A percentile compares a stretch with the other conserved stretches of the same genome.
Evolutionary conservation across 2,888 invertebrate species (phyloP).

Genomic region (Sylvicola cinctus): DNA sequence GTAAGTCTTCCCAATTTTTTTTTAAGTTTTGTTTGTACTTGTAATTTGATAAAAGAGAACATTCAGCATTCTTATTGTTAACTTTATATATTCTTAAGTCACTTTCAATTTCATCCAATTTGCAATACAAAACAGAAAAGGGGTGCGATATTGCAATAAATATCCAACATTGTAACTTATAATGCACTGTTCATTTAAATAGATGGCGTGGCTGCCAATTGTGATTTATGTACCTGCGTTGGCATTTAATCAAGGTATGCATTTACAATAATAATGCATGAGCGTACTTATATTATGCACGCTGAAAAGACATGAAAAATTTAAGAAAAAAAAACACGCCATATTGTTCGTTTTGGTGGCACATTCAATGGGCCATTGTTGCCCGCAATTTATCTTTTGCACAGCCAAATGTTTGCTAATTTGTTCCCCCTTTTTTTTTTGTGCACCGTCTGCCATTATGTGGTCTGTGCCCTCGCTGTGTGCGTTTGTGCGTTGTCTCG

Average conservation of each 20-base stretch:
- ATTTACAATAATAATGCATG: not conserved
- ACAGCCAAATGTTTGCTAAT: too few species aligned
- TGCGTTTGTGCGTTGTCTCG: conserved; percentile 9
- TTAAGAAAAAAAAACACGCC: not conserved
- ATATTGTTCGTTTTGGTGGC: too few species aligned
- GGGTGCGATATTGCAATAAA: too few species aligned
- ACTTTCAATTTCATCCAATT: not conserved
- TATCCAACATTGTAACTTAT: not conserved
- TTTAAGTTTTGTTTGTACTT: conserved; percentile 2
- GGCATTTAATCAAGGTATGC: conserved; percentile 46
- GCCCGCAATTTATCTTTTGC: not conserved
- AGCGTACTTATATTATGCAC: too few species aligned
- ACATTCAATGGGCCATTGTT: too few species aligned
- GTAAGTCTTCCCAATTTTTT: conserved; percentile 25
- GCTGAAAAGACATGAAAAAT: not conserved
- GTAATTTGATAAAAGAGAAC: not conserved
- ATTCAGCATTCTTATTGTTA: too few species aligned
- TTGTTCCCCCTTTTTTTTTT: too few species aligned
- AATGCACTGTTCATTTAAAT: conserved; percentile 11
- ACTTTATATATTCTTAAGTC: too few species aligned
- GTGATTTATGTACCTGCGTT: conserved; percentile 52
- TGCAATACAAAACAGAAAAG: not conserved
- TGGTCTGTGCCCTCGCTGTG: too few species aligned
- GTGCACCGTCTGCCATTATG: too few species aligned
- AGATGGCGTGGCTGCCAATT: conserved; percentile 50